Evolutionary conservation across 2,797 vertebrate species (phyloP).

Genomic region (Rhynchotus rufescens): DNA sequence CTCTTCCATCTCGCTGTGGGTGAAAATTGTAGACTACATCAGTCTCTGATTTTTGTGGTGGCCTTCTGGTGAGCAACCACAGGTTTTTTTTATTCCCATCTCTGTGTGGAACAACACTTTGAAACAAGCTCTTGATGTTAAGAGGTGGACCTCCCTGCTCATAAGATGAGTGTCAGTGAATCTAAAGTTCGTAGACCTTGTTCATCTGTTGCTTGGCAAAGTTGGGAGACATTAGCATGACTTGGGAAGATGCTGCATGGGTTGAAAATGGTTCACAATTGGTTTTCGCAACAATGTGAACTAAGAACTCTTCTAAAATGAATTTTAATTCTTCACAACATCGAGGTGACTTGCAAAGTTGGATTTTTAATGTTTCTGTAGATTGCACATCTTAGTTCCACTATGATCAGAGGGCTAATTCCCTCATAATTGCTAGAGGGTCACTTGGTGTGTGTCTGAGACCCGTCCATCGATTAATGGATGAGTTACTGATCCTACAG

Average conservation of each 20-base stretch:
- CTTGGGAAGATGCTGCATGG: conserved; percentile 70
- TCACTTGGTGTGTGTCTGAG: conserved; percentile 6
- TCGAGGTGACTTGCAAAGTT: neutral
- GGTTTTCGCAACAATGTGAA: conserved; percentile 3
- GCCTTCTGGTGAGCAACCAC: conserved; percentile 9
- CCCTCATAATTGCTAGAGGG: neutral
- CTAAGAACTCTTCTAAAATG: conserved; percentile 17
- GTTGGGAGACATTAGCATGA: neutral
- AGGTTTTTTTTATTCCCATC: neutral
- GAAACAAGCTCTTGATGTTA: neutral
- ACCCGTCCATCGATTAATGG: neutral
- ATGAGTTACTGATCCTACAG: neutral
- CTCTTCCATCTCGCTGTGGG: conserved; percentile 9
- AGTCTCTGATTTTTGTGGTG: neutral
- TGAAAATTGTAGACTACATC: neutral
- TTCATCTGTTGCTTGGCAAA: conserved; percentile 29
- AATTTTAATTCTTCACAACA: neutral
- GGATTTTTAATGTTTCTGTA: neutral
- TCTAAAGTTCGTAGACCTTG: conserved; percentile 22
- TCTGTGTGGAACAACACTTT: neutral
- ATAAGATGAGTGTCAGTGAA: conserved; percentile 15
- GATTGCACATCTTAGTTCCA: neutral
- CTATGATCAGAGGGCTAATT: neutral
- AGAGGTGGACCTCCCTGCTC: neutral
- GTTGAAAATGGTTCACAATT: conserved; percentile 45